phyloP scores from a whole-genome alignment of 2,888 invertebrate genomes.

The Punctoribates punctum region DNA sequence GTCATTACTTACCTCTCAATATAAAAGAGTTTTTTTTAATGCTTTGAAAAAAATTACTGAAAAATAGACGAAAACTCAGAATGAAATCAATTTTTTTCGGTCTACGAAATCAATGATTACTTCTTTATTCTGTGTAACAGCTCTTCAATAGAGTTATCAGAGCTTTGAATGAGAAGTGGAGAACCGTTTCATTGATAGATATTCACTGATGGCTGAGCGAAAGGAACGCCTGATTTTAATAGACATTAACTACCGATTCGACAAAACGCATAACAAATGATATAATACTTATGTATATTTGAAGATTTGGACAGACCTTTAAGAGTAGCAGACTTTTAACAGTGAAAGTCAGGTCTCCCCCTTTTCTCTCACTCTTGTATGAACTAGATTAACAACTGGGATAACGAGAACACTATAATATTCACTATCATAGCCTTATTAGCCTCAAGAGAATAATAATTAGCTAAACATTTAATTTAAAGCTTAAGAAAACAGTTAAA shows the following conservation, averaged over 20 bases:
- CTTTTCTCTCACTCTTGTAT: neutral
- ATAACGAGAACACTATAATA: neutral
- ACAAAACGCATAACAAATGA: neutral
- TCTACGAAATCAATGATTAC: neutral
- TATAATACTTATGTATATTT: neutral
- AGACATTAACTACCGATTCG: neutral
- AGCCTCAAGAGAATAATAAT: neutral
- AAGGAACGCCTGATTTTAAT: slow-evolving; percentile 6
- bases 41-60: neutral
- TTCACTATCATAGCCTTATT: neutral
- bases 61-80: neutral
- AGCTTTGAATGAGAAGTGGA: neutral
- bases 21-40: no score
- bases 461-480: no score
- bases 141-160: neutral
- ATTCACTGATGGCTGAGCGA: neutral
- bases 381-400: slow-evolving; percentile 22
- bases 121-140: neutral
- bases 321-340: no score
- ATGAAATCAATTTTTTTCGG: no score
- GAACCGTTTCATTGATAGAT: neutral
- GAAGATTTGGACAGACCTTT: neutral
- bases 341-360: neutral
- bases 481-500: no score
- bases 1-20: no score